These are phyloP conservation scores for Sinonovacula constricta DNA, from an alignment of 1,140 invertebrate genomes.

Conservation along the genomic window DNA sequence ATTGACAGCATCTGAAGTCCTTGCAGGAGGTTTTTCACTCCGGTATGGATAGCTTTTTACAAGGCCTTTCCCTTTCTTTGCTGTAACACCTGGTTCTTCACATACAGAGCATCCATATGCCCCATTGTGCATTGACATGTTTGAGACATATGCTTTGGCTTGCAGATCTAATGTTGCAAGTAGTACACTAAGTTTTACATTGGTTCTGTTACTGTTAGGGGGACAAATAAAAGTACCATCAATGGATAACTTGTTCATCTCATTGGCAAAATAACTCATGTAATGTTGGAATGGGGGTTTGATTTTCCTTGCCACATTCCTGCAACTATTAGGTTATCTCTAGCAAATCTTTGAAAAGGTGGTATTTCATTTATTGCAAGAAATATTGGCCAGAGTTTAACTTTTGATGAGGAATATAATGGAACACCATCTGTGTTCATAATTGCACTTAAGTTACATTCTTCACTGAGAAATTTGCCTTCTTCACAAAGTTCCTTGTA, in stretches of 20 bases:
- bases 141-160: slow-evolving; percentile 25
- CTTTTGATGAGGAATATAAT: slow-evolving; percentile 49
- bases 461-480: slow-evolving; percentile 18
- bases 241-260: slow-evolving; percentile 29
- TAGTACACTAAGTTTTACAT: slow-evolving; percentile 9
- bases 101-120: slow-evolving; percentile 1
- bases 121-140: slow-evolving; percentile 50
- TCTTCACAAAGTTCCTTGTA: slow-evolving; percentile 20
- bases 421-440: slow-evolving; percentile 49
- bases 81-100: slow-evolving; percentile 13
- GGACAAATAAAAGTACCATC: not conserved
- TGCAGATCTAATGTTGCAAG: slow-evolving; percentile 34
- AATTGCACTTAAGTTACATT: slow-evolving; percentile 27
- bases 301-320: slow-evolving; percentile 37
- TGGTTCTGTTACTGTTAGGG: not conserved
- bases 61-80: slow-evolving; percentile 33
- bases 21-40: not conserved
- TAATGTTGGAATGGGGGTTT: slow-evolving; percentile 24
- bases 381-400: slow-evolving; percentile 49
- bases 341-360: slow-evolving; percentile 6
- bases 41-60: slow-evolving; percentile 36
- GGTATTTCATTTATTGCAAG: slow-evolving; percentile 42
- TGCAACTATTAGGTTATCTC: slow-evolving; percentile 19
- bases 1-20: not conserved
- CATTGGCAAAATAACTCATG: not conserved